Evolutionary conservation across 2,113 vertebrate species (phyloP), one percentile per base, ranked within the genome.

Genomic region (Tragulus kanchil): DNA sequence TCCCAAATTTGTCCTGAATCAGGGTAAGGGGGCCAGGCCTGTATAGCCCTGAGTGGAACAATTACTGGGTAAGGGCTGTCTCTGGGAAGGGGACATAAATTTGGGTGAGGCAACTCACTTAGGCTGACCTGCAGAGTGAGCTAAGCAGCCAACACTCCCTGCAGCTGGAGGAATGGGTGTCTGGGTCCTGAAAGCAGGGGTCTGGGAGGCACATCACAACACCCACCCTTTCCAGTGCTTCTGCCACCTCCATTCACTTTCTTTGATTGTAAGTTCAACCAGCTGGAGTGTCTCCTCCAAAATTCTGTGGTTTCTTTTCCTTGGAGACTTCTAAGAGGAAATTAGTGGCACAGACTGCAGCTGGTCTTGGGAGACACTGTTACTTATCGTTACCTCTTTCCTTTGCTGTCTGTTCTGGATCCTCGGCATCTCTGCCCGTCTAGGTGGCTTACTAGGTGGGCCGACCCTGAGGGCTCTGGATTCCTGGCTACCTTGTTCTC

Each of bases 41-140:
- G 52, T 9, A 26, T 13, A 28, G 3, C 15, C 8, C 6, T 1
- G 0, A 3, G 50, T 26, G 16, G 31, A 61, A 25, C 14, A 52
- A 14, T 67, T 21, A 13, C 50, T 52, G n/a, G 56, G 6, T 17
- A 13, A 17, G 11, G 23, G 28, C 58, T 81, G 26, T 45, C 73
- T 50, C 69, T 42, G 36, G 21, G 90, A 31, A 59, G 69, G 31
- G 54, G 8, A 28, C 0, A 0, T 36, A 45, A 48, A 14, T 23
- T 19, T 56, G 42, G 31, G 50, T 11, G 17, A 25, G 3, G 26
- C 4, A 16, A 58, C n/a, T 93, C 28, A 3, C 21, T 59, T 15
- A 50, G 69, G 56, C 42, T 48, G 59, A 19, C 17, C 58, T 62
- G 73, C 21, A 26, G 36, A 2, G 4, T 59, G 87, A 71, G 71